Evolutionary conservation across 1,140 invertebrate genomes (phyloP), one percentile per base, ranked within the genome.

Genomic region (Drosophila varians): DNA sequence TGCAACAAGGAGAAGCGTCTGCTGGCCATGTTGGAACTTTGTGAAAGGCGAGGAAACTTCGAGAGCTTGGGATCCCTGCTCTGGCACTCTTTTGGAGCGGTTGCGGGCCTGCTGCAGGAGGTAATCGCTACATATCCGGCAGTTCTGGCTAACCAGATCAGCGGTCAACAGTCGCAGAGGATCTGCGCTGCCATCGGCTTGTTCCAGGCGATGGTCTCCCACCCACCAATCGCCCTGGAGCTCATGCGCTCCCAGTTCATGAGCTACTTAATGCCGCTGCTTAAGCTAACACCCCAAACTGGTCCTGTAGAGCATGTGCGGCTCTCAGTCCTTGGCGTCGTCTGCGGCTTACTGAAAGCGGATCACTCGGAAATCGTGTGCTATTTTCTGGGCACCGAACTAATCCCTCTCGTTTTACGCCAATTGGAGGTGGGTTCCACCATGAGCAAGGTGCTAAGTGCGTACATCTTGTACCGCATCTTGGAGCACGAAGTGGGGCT

Each of bases 181-280:
- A 46, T 74, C n/a, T 74, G 61, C 51, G 40, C 70, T 1, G 72
- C 71, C 45, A 58, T 75, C n/a, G 53, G 71, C 8, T 54, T 75
- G 18, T 38, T 75, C 6, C 49, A 74, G 48, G 16, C 45, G 3
- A 74, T 75, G 36, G 61, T 42, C 28, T 52, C 61, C 0, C 48
- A 75, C 31, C 49, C 61, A n/a, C n/a, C 12, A 6, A 60, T 73
- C 6, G 70, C 34, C 4, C 6, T 58, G 2, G 6, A 36, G 11
- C 48, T 75, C 5, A 28, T 74, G 11, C 72, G 70, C n/a, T 58
- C 40, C 31, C 38, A 74, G 7, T 48, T 74, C 18, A 26, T 74
- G 12, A 26, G 42, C 18, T 75, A 45, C 40, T n/a, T 75, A 25
- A 40, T 68, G 48, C 72, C 72, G 0, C 28, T 75, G 34, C 48